These are phyloP conservation scores for Cheilosia scutellata DNA, from an alignment of 2,888 invertebrate species.

Conservation along the genomic window DNA sequence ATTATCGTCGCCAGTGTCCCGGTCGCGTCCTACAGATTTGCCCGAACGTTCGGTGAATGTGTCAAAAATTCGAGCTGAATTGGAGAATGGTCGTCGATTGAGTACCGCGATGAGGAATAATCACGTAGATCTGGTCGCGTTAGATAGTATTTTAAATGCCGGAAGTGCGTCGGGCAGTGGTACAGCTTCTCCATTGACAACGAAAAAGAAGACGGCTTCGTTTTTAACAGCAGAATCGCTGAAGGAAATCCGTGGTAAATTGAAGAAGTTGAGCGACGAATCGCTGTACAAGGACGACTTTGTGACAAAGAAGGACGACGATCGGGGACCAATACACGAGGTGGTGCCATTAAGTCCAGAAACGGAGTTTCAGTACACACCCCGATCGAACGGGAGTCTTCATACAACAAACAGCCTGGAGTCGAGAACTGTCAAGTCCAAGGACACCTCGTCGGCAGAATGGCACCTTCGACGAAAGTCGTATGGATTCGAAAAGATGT, in stretches of 20 bases:
- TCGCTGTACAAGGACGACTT: conserved; percentile 84
- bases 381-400: conserved; percentile 41
- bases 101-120: conserved; percentile 85
- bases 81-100: conserved; percentile 85
- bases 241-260: conserved; percentile 86
- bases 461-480: conserved; percentile 91
- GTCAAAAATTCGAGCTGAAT: conserved; percentile 85
- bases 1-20: conserved; percentile 68
- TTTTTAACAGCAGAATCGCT: conserved; percentile 87
- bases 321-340: conserved; percentile 64
- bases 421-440: conserved; percentile 79
- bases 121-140: conserved; percentile 85
- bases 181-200: conserved; percentile 74
- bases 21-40: conserved; percentile 81
- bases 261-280: conserved; percentile 85
- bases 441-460: conserved; percentile 85
- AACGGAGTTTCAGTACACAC: conserved; percentile 61
- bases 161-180: conserved; percentile 46
- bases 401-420: conserved; percentile 82
- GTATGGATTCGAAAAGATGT: conserved; percentile 89
- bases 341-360: conserved; percentile 17
- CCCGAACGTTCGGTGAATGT: conserved; percentile 86
- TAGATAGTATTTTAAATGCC: conserved; percentile 85
- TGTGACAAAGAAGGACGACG: conserved; percentile 77
- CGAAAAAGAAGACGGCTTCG: conserved; percentile 77